phyloP scores from a whole-genome alignment of 2,113 vertebrate genomes.

The Oreochromis spilurus region DNA sequence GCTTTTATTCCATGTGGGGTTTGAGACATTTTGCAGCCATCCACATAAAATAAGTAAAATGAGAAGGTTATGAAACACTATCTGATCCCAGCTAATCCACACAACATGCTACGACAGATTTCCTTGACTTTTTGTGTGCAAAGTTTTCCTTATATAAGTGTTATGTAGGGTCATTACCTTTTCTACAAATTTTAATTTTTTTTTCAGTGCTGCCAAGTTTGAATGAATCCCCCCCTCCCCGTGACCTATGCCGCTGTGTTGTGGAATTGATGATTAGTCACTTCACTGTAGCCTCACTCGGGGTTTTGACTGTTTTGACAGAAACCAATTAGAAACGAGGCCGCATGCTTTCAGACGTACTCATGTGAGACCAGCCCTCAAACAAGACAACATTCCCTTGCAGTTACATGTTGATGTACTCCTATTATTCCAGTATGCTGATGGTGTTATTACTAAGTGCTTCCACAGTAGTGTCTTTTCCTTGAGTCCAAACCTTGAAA shows the following conservation, averaged over 20 bases:
- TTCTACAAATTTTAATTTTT: neutral
- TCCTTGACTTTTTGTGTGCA: neutral
- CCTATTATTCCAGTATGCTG: neutral
- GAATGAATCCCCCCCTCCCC: neutral
- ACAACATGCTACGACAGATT: neutral
- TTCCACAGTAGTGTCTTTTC: neutral
- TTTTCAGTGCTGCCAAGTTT: neutral
- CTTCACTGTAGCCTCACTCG: neutral
- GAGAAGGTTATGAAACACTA: neutral
- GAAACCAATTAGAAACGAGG: slow-evolving; percentile 13
- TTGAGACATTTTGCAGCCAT: neutral
- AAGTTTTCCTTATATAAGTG: neutral
- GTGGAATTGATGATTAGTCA: neutral
- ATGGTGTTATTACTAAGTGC: neutral
- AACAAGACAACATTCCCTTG: neutral
- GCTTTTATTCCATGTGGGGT: neutral
- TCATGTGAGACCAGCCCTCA: slow-evolving; percentile 22
- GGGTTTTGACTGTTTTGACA: neutral
- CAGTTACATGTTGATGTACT: neutral
- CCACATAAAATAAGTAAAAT: neutral
- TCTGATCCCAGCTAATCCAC: neutral
- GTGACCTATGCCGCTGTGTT: neutral
- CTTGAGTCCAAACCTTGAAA: slow-evolving; percentile 8
- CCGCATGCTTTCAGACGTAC: slow-evolving; percentile 8
- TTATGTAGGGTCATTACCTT: neutral